Base-by-base conservation (phyloP, 2,113 vertebrate species). In the Corydoras sp. region DNA sequence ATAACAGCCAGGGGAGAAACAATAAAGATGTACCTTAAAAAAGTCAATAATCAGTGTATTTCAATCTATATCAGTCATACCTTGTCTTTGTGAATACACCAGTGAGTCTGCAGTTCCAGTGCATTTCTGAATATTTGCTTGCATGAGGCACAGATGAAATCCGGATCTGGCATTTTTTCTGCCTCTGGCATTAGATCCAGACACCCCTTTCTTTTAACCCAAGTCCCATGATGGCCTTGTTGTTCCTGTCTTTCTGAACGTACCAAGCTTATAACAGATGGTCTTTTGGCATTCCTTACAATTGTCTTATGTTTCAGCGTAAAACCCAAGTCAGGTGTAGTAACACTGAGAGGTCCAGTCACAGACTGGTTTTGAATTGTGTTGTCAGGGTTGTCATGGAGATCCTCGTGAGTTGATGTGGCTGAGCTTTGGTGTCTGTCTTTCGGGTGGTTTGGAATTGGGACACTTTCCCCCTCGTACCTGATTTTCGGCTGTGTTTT, bases 111-210 rank as follows among this genome's bases (percentile, higher is more conserved):
- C 18, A 78, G 60, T 74, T 82, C 71, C 58, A 72, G 69, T 9
- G 77, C 71, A 63, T 75, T 65, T 59, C 62, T 63, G 30, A 81
- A 77, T 75, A 81, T 79, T 56, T 80, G 78, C 65, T 77, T 77
- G 77, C 75, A 77, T 53, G 75, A 68, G 13, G 73, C 71, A 65
- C 71, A 78, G 58, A 76, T 63, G n/a, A 49, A 62, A 65, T 80
- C 65, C 6, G 63, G 65, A 50, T 69, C 12, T 14, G 29, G 63
- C 13, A 58, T 71, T 68, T 79, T 70, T 13, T 55, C 10, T 11
- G 62, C 9, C 18, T 31, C 15, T 9, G 29, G 13, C 3, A 59
- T 43, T 9, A 55, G 14, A 58, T 58, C 51, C 12, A 65, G 51
- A 56, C 58, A 49, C 65, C 58, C 64, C 18, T 14, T 14, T 7